Evolutionary conservation across 1,140 invertebrate genomes (phyloP).

Genomic region (Solenopsis fugax): DNA sequence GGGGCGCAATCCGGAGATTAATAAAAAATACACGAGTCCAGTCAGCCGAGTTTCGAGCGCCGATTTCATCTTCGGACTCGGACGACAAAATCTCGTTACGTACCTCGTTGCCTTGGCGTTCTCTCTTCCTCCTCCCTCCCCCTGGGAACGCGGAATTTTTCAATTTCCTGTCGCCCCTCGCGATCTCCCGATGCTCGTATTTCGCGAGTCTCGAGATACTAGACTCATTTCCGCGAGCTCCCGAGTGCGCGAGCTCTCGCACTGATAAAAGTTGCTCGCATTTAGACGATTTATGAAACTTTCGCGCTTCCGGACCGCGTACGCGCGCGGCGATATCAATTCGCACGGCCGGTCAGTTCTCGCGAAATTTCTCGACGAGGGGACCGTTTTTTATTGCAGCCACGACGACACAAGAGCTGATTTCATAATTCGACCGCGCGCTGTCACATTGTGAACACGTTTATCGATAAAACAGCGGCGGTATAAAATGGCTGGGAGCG

Average conservation of each 20-base stretch:
- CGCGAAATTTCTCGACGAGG: slow-evolving; percentile 33
- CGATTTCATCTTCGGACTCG: slow-evolving; percentile 36
- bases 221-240: slow-evolving; percentile 65
- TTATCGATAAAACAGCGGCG: slow-evolving; percentile 2
- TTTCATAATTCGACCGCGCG: not conserved
- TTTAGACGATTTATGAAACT: slow-evolving; percentile 52
- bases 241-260: not conserved
- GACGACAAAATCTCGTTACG: slow-evolving; percentile 54
- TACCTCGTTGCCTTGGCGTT: slow-evolving; percentile 38
- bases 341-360: slow-evolving; percentile 14
- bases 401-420: not conserved
- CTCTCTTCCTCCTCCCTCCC: not conserved
- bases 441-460: not conserved
- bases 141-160: slow-evolving; percentile 65
- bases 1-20: slow-evolving; percentile 48
- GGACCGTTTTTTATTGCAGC: not conserved
- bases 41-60: slow-evolving; percentile 27
- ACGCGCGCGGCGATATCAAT: slow-evolving; percentile 29
- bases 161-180: slow-evolving; percentile 66
- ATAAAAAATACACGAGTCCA: slow-evolving; percentile 36
- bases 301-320: slow-evolving; percentile 15
- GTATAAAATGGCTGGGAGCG: not conserved
- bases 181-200: slow-evolving; percentile 58
- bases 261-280: slow-evolving; percentile 39
- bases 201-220: slow-evolving; percentile 58